Conservation (phyloP, 2,797 vertebrate species). For the Lophotriccus pileatus region DNA sequence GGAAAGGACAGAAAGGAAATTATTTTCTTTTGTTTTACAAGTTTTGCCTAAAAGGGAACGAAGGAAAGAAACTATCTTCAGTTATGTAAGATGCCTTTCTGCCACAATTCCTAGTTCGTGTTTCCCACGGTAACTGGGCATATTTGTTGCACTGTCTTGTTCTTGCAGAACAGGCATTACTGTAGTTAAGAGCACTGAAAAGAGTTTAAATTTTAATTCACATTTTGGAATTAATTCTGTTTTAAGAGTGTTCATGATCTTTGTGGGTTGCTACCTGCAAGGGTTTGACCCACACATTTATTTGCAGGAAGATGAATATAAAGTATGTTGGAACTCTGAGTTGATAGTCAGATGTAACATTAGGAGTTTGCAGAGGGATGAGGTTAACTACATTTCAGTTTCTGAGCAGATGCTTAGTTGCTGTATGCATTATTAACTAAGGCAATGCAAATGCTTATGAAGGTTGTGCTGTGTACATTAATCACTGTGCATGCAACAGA, state of each 20-base stretch:
- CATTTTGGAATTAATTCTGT: not conserved
- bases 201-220: not conserved
- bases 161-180: not conserved
- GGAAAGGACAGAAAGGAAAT: not conserved
- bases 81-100: conserved; percentile 20
- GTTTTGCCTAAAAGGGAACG: not conserved
- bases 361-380: not conserved
- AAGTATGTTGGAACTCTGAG: not conserved
- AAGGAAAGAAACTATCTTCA: not conserved
- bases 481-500: not conserved
- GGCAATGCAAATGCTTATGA: not conserved
- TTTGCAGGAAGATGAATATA: not conserved
- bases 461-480: not conserved
- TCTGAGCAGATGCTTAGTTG: not conserved
- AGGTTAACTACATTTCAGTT: not conserved
- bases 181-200: not conserved
- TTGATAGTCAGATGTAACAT: not conserved
- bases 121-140: not conserved
- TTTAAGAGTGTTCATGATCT: not conserved
- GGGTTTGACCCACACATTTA: not conserved
- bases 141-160: not conserved
- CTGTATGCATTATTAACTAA: not conserved
- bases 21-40: not conserved
- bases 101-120: not conserved
- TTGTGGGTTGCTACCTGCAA: not conserved